phyloP scores from a whole-genome alignment of 2,888 invertebrate species.

The Elaeidobius kamerunicus region DNA sequence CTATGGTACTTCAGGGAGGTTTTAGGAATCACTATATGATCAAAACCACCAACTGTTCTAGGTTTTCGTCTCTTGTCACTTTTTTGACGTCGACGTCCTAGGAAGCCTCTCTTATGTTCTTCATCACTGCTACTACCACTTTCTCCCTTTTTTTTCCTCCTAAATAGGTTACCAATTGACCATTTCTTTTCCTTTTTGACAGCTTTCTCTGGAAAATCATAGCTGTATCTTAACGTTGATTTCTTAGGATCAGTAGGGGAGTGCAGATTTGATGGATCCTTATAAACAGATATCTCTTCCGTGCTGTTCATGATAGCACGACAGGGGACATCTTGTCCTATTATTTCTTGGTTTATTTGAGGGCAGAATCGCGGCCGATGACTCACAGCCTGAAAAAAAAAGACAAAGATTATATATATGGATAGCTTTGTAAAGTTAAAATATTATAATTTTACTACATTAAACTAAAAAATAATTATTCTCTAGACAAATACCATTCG shows the following conservation, averaged over 20 bases:
- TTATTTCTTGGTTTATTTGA: slow-evolving; percentile 44
- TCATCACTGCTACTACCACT: slow-evolving; percentile 56
- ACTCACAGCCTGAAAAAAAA: slow-evolving; percentile 48
- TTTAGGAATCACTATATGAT: slow-evolving; percentile 58
- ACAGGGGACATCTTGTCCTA: slow-evolving; percentile 38
- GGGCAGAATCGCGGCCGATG: slow-evolving; percentile 48
- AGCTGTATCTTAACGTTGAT: slow-evolving; percentile 52
- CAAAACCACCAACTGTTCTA: slow-evolving; percentile 59
- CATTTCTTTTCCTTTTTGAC: slow-evolving; percentile 67
- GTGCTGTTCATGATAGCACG: slow-evolving; percentile 44
- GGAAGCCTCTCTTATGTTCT: slow-evolving; percentile 47
- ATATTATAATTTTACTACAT: too few relatives aligned
- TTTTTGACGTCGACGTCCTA: slow-evolving; percentile 48
- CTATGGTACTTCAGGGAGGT: slow-evolving; percentile 35
- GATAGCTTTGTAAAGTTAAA: too few relatives aligned
- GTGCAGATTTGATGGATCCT: slow-evolving; percentile 33
- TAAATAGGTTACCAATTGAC: slow-evolving; percentile 77
- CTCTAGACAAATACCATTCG: too few relatives aligned
- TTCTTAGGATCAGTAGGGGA: slow-evolving; percentile 42
- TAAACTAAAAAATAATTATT: too few relatives aligned
- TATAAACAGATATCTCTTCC: slow-evolving; percentile 42
- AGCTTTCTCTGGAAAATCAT: slow-evolving; percentile 51
- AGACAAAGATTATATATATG: too few relatives aligned
- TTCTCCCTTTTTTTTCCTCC: slow-evolving; percentile 70
- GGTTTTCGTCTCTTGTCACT: slow-evolving; percentile 55